These are phyloP conservation scores for Aphis craccivora DNA, from an alignment of 1,140 invertebrate genomes.

Conservation along the genomic window DNA sequence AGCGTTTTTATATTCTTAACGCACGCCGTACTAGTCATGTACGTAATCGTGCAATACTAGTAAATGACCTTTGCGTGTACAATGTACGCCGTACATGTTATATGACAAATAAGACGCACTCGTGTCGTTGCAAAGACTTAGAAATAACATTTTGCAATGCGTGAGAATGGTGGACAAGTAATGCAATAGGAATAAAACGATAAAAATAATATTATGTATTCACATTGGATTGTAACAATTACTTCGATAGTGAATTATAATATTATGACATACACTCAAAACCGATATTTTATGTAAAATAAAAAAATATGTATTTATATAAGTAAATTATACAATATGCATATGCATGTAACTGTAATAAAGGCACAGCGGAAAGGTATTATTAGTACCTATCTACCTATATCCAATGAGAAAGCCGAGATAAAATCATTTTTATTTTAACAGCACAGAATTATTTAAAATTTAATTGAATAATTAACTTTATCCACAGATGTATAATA, in stretches of 20 bases:
- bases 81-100: not conserved
- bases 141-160: not conserved
- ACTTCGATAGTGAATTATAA: not conserved
- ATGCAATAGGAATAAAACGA: not conserved
- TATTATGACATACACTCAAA: not conserved
- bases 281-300: not conserved
- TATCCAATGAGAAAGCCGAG: not conserved
- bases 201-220: not conserved
- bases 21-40: not conserved
- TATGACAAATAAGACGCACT: not conserved
- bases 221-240: slow-evolving; percentile 5
- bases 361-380: not conserved
- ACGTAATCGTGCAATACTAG: not conserved
- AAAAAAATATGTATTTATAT: not conserved
- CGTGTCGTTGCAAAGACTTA: not conserved
- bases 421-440: not conserved
- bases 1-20: slow-evolving; percentile 29
- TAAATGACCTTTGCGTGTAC: not conserved
- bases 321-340: not conserved
- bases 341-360: not conserved
- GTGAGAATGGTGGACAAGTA: not conserved
- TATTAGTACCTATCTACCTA: not conserved
- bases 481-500: not conserved
- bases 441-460: not conserved
- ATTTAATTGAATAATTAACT: not conserved